Evolutionary conservation across 2,113 vertebrate genomes (phyloP), one percentile per base, ranked within the genome.

Genomic region (Merops nubicus): DNA sequence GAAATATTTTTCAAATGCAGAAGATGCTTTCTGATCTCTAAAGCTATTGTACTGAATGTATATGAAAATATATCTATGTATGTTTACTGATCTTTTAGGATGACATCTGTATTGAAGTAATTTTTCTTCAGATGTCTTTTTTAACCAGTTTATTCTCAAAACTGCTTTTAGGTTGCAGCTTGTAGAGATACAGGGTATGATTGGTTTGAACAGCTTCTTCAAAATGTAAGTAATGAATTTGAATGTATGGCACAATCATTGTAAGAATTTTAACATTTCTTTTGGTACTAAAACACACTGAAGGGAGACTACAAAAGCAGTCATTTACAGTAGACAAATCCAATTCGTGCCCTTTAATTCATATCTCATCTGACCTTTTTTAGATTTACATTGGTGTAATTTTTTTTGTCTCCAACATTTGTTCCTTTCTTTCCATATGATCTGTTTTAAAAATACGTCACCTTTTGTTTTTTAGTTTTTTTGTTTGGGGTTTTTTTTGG

Each of bases 111-210:
- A 33, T 43, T 31, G 40, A 65, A 43, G 40, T 43, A 65, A 33
- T 65, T 65, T 65, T 65, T 65, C 63, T 65, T 65, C 40, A 33
- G 28, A 65, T 65, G 19, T 17, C 63, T 42, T 43, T 43, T 65
- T 65, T 65, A 43, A 65, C 19, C 4, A 33, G 3, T 54, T 51
- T 81, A 47, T 78, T 96, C 31, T 90, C 15, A 74, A 93, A 93
- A 93, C 8, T 89, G 15, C 81, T 62, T 68, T 9, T 48, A 99
- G 99, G 99, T 99, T 84, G 98, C 99, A 94, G 99, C 99, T 22
- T 99, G 99, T 97, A 98, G 97, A 98, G 99, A 99, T 98, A 99
- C 99, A 75, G 99, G 99, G 29, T 99, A 99, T 95, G 99, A 99
- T 96, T 99, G 99, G 99, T 99, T 99, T 97, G 99, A 28, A 65